Evolutionary conservation across 2,113 vertebrate species (phyloP).

Genomic region (Eleginops maclovinus): DNA sequence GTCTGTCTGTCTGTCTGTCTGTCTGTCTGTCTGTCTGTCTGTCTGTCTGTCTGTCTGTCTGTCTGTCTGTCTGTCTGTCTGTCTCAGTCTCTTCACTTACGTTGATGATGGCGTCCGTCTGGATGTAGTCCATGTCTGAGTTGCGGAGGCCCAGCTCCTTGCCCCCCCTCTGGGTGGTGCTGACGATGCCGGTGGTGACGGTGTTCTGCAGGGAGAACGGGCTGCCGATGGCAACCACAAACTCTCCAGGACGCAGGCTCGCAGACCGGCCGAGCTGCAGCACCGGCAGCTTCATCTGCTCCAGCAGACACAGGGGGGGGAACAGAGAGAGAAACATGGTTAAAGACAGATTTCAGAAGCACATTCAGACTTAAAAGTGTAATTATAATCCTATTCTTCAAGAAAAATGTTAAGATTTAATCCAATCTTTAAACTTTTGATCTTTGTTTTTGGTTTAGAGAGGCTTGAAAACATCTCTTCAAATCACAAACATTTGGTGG

Average conservation of each 20-base stretch:
- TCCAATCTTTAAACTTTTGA: neutral
- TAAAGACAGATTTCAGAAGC: too few species aligned
- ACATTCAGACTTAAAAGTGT: too few species aligned
- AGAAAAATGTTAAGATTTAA: too few species aligned
- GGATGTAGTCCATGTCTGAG: conserved; percentile 97
- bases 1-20: too few species aligned
- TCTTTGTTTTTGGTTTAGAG: too few species aligned
- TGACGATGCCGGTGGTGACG: conserved; percentile 97
- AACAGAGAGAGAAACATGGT: neutral
- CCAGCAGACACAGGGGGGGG: neutral
- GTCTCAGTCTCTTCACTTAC: conserved; percentile 83
- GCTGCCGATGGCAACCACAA: conserved; percentile 96
- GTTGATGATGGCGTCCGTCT: conserved; percentile 98
- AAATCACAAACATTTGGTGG: neutral
- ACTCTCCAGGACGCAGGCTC: conserved; percentile 95
- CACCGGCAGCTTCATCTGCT: conserved; percentile 92
- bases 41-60: neutral
- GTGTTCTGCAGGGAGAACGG: conserved; percentile 98
- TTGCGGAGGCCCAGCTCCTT: conserved; percentile 91
- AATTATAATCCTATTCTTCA: too few species aligned
- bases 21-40: too few species aligned
- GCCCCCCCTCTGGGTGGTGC: conserved; percentile 94
- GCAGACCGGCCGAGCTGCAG: conserved; percentile 92
- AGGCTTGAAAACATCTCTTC: neutral
- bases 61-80: conserved; percentile 31